phyloP scores from a whole-genome alignment of 2,888 invertebrate species.

The Agrilus cyanescens region DNA sequence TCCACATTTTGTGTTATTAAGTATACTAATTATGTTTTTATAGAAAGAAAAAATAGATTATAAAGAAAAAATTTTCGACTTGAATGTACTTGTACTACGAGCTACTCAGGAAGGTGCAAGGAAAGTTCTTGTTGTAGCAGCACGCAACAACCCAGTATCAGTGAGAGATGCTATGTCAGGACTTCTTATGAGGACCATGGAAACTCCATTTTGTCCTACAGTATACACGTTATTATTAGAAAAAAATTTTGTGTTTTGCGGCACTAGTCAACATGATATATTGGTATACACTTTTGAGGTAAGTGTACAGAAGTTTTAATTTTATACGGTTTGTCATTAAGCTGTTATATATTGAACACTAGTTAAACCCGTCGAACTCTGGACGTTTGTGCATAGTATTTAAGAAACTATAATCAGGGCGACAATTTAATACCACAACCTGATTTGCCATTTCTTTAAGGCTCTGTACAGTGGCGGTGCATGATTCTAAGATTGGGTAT shows the following conservation, averaged over 20 bases:
- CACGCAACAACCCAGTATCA: constrained; percentile 55
- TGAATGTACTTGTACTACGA: constrained; percentile 54
- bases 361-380: too few relatives aligned
- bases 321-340: neutral
- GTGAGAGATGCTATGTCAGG: constrained; percentile 63
- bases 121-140: constrained; percentile 56
- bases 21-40: constrained; percentile 4
- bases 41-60: constrained; percentile 24
- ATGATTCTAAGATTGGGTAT: too few relatives aligned
- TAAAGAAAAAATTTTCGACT: constrained; percentile 34
- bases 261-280: constrained; percentile 60
- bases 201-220: constrained; percentile 45
- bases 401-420: too few relatives aligned
- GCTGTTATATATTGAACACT: neutral
- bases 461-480: too few relatives aligned
- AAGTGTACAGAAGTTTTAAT: constrained; percentile 29
- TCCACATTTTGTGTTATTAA: constrained; percentile 6
- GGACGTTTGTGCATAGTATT: too few relatives aligned
- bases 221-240: constrained; percentile 61
- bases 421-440: too few relatives aligned
- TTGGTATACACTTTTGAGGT: constrained; percentile 66
- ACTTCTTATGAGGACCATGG: constrained; percentile 51
- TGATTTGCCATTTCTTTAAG: too few relatives aligned
- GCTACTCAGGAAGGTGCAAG: constrained; percentile 64
- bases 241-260: constrained; percentile 60